A percentile compares a stretch with the other conserved stretches of the same genome.
Evolutionary conservation across 2,888 invertebrate species (phyloP).

Genomic region (Aphidoletes aphidimyza): DNA sequence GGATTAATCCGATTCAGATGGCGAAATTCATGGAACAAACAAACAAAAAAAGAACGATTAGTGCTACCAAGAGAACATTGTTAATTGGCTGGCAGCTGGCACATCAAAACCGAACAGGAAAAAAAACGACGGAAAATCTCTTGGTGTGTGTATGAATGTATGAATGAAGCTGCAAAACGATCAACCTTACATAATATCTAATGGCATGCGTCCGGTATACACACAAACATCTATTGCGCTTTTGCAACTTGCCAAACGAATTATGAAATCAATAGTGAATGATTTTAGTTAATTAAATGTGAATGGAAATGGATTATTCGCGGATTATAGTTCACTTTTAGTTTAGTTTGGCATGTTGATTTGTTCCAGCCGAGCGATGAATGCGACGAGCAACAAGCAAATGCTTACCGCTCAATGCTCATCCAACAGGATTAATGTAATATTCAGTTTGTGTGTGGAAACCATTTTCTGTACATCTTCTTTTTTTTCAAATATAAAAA

Average conservation of each 20-base stretch:
- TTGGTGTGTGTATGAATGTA: no score
- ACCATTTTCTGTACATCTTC: not conserved
- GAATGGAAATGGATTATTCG: not conserved
- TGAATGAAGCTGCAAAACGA: not conserved
- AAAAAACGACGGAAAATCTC: no score
- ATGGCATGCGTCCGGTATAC: no score
- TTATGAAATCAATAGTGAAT: constrained; percentile 34
- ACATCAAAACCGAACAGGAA: no score
- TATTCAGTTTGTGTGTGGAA: not conserved
- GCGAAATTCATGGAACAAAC: not conserved
- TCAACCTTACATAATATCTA: not conserved
- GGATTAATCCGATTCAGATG: constrained; percentile 13
- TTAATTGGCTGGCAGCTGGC: constrained; percentile 13
- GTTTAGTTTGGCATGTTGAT: no score
- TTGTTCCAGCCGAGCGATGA: no score
- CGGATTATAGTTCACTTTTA: no score
- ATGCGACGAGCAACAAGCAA: no score
- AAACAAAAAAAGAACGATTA: not conserved
- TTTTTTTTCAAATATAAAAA: not conserved
- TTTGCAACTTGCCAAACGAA: not conserved
- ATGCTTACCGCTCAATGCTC: not conserved
- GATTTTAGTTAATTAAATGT: constrained; percentile 49
- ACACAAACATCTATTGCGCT: no score
- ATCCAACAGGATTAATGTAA: not conserved
- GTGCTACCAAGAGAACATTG: not conserved